phyloP scores from a whole-genome alignment of 2,797 vertebrate genomes.

The Manis pentadactyla region DNA sequence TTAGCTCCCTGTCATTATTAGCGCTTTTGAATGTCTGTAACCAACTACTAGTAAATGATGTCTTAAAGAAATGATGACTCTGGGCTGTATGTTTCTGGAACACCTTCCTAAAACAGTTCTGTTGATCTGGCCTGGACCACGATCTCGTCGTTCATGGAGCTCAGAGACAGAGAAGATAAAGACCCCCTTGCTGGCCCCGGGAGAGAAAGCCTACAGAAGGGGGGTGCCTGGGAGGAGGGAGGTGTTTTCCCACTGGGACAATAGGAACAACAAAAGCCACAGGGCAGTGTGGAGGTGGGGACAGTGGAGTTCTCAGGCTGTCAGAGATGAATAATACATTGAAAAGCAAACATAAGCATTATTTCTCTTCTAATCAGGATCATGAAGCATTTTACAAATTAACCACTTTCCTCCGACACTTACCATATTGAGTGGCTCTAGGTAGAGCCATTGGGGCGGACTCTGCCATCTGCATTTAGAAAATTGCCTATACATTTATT shows the following conservation, averaged over 20 bases:
- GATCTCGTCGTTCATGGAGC: background rate
- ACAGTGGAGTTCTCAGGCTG: background rate
- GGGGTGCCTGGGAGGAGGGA: background rate
- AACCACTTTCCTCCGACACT: slow-evolving; percentile 97
- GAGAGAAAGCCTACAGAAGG: background rate
- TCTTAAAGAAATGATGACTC: background rate
- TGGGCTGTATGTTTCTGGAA: background rate
- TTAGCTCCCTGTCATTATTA: background rate
- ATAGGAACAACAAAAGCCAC: background rate
- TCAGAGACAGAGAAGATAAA: background rate
- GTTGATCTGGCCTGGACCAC: background rate
- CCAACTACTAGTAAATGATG: background rate
- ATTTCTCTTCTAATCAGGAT: slow-evolving; percentile 88
- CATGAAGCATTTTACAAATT: slow-evolving; percentile 94
- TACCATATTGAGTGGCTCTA: slow-evolving; percentile 93
- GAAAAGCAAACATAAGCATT: slow-evolving; percentile 79
- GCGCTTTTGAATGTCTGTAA: background rate
- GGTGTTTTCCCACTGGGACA: background rate
- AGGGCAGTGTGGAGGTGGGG: slow-evolving; percentile 5
- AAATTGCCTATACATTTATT: slow-evolving; percentile 97
- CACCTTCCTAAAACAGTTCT: background rate
- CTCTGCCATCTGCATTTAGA: slow-evolving; percentile 96
- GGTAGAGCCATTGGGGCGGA: slow-evolving; percentile 92
- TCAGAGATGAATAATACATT: slow-evolving; percentile 82
- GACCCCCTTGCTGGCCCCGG: background rate